Conservation (phyloP, 2,113 vertebrate genomes). For the Sardina pilchardus region DNA sequence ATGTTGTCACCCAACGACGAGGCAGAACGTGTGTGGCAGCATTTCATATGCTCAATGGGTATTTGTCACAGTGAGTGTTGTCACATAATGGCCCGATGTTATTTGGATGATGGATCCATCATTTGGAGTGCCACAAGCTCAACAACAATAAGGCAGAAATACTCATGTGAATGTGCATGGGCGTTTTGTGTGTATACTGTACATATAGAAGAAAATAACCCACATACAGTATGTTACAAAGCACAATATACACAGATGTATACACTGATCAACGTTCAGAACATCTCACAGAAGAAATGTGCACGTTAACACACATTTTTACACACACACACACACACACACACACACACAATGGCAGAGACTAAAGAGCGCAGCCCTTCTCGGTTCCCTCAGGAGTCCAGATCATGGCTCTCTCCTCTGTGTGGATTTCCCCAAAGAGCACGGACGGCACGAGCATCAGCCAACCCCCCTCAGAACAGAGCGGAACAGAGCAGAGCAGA, state of each 20-base stretch:
- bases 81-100: neutral
- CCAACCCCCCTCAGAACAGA: constrained; percentile 29
- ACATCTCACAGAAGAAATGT: neutral
- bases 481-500: neutral
- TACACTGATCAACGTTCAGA: neutral
- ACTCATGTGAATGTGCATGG: neutral
- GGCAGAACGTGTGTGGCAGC: neutral
- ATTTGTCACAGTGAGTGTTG: neutral
- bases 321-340: neutral
- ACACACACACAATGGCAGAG: neutral
- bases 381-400: constrained; percentile 56
- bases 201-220: neutral
- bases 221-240: constrained; percentile 49
- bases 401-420: constrained; percentile 57
- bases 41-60: neutral
- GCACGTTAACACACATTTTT: constrained; percentile 1
- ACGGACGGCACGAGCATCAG: constrained; percentile 31
- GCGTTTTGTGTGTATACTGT: neutral
- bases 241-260: neutral
- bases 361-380: constrained; percentile 35
- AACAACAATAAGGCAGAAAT: too few relatives aligned
- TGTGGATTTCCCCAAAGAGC: constrained; percentile 8
- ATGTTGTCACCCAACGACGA: neutral
- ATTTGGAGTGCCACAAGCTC: neutral
- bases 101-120: neutral